Conservation (phyloP, 1,140 invertebrate species). For the Zophobas atratus region DNA sequence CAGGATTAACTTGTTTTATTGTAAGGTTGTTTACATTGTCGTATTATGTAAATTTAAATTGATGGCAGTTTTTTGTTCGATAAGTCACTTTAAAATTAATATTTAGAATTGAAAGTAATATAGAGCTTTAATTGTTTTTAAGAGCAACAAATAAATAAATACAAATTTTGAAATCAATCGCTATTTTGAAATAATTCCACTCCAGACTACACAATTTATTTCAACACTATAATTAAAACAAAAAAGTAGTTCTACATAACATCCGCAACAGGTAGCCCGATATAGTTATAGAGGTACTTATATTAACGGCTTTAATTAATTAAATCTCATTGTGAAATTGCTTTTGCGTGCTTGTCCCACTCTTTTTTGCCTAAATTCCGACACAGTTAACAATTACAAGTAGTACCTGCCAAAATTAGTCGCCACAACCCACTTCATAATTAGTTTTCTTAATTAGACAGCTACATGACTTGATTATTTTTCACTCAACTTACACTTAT, state of each 20-base stretch:
- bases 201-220: no score
- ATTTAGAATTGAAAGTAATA: not conserved
- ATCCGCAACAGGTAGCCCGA: not conserved
- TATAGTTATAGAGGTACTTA: not conserved
- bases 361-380: not conserved
- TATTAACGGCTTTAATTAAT: not conserved
- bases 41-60: no score
- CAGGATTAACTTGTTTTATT: not conserved
- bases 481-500: not conserved
- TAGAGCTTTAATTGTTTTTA: not conserved
- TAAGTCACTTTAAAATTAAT: no score
- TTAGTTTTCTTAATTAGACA: slow-evolving; percentile 31
- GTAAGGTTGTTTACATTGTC: not conserved
- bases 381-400: not conserved
- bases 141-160: not conserved
- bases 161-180: not conserved
- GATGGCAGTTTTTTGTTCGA: no score
- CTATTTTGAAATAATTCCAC: no score
- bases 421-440: not conserved
- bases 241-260: not conserved
- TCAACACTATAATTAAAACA: not conserved
- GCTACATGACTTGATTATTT: slow-evolving; percentile 28
- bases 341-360: not conserved
- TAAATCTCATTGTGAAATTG: slow-evolving; percentile 3
- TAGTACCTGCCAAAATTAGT: not conserved